These are phyloP conservation scores for Chrysaora quinquecirrha DNA, from an alignment of 30 jellyfish, hydroid and myxozoan genomes.

Conservation along the genomic window DNA sequence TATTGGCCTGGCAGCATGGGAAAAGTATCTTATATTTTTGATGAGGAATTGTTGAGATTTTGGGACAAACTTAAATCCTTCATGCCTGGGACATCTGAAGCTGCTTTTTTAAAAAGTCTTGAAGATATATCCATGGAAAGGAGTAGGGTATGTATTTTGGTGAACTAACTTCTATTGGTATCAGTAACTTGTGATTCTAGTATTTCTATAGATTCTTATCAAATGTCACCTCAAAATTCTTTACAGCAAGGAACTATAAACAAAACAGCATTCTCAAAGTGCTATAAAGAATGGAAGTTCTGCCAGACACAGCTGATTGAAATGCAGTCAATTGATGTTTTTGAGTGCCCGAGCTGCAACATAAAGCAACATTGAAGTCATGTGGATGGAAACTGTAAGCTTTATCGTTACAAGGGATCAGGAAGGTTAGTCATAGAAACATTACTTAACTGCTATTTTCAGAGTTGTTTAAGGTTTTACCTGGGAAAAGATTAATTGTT, in stretches of 20 bases:
- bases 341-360: conserved; percentile 42
- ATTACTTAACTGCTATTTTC: too few species aligned
- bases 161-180: too few species aligned
- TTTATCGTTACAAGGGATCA: not conserved
- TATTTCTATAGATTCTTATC: too few species aligned
- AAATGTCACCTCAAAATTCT: too few species aligned
- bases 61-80: conserved; percentile 23
- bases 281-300: conserved; percentile 41
- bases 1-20: conserved; percentile 53
- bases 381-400: conserved; percentile 32
- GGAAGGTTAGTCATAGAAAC: conserved; percentile 12
- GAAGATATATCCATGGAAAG: conserved; percentile 11
- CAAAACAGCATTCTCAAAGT: conserved; percentile 22
- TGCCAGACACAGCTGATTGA: not conserved
- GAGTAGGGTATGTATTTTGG: conserved; percentile 5
- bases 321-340: not conserved
- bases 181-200: too few species aligned
- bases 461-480: too few species aligned
- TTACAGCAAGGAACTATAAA: not conserved
- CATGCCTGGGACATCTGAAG: conserved; percentile 62
- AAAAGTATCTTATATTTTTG: not conserved
- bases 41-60: conserved; percentile 19
- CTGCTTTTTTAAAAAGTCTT: conserved; percentile 22
- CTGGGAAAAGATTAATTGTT: too few species aligned
- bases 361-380: conserved; percentile 43